A percentile compares a stretch with the other conserved stretches of the same genome.
Evolutionary conservation across 2,888 invertebrate species (phyloP).

Genomic region (Halictus quadricinctus): DNA sequence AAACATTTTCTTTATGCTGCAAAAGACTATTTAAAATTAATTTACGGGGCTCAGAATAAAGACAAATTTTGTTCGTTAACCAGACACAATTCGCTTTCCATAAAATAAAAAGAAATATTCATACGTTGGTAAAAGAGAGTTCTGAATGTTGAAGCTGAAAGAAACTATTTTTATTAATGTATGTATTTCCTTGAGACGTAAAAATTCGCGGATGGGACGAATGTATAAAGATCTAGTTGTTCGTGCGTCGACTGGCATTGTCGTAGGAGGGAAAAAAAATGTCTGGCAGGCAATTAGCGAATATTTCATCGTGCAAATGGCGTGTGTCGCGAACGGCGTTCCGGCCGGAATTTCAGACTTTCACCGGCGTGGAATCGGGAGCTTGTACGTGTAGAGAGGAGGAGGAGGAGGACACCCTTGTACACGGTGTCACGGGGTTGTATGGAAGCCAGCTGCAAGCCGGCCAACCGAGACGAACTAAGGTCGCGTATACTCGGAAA

Average conservation of each 20-base stretch:
- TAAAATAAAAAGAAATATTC: too few species aligned
- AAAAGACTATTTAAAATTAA: too few species aligned
- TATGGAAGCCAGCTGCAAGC: slow-evolving; percentile 81
- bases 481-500: slow-evolving; percentile 81
- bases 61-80: too few species aligned
- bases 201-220: too few species aligned
- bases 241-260: neutral
- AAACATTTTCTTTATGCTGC: too few species aligned
- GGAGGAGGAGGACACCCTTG: slow-evolving; percentile 74
- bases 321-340: slow-evolving; percentile 8
- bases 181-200: too few species aligned
- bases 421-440: slow-evolving; percentile 77
- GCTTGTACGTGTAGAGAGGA: slow-evolving; percentile 69
- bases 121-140: too few species aligned
- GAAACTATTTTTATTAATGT: too few species aligned
- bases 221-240: neutral
- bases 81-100: too few species aligned
- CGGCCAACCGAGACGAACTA: slow-evolving; percentile 81
- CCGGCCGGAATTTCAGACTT: slow-evolving; percentile 44
- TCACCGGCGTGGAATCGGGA: slow-evolving; percentile 52
- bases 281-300: neutral
- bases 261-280: neutral
- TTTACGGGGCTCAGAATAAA: too few species aligned
- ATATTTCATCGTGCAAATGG: slow-evolving; percentile 25
- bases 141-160: too few species aligned